Conservation (phyloP, 35 echinoderm and acorn worm genomes). For the Heliocidaris erythrogramma region DNA sequence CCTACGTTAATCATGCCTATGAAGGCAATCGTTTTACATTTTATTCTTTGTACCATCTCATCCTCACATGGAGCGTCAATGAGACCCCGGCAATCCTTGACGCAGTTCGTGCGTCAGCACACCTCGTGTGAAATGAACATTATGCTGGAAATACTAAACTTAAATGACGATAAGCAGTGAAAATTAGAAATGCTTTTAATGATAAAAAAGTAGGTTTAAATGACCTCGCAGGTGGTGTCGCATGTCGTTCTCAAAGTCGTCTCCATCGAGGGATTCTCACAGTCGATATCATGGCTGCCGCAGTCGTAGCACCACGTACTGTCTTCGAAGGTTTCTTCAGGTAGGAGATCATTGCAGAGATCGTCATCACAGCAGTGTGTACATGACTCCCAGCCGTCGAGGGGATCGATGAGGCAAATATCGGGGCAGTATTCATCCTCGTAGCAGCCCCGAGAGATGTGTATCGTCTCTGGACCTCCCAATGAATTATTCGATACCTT, state of each 20-base stretch:
- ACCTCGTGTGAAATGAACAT: too few species aligned
- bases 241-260: conserved; percentile 28
- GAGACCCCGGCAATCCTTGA: too few species aligned
- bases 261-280: conserved; percentile 24
- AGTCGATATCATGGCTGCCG: conserved; percentile 38
- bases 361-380: conserved; percentile 44
- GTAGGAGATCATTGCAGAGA: conserved; percentile 18
- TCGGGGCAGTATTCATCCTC: conserved; percentile 25
- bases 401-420: conserved; percentile 33
- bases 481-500: conserved; percentile 28
- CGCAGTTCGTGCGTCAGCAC: too few species aligned
- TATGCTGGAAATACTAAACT: too few species aligned
- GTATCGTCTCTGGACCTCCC: not conserved
- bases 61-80: too few species aligned
- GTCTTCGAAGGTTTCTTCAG: conserved; percentile 30
- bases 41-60: too few species aligned
- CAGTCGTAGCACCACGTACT: conserved; percentile 52
- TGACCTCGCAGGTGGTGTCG: conserved; percentile 34
- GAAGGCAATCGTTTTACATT: too few species aligned
- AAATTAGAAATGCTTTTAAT: too few species aligned
- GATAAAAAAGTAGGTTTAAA: not conserved
- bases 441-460: conserved; percentile 21
- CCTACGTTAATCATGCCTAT: too few species aligned
- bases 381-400: conserved; percentile 12
- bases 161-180: too few species aligned